Conservation (phyloP, 2,888 invertebrate species). For the Ormyrus labotus region DNA sequence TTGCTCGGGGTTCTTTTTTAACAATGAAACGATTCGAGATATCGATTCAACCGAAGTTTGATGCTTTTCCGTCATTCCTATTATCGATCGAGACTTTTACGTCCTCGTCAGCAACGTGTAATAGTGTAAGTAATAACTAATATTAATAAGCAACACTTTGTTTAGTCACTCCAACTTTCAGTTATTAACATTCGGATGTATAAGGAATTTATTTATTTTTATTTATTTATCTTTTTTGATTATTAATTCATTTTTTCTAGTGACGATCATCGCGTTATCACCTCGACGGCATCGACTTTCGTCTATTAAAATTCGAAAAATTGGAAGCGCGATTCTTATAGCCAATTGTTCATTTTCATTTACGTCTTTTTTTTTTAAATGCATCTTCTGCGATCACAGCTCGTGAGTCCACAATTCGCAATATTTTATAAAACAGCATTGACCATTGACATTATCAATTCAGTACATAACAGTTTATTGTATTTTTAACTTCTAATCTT, state of each 20-base stretch:
- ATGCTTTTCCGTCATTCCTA: constrained; percentile 19
- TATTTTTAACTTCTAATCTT: constrained; percentile 42
- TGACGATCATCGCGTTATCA: neutral
- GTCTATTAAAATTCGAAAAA: constrained; percentile 46
- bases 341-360: constrained; percentile 45
- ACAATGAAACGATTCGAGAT: constrained; percentile 5
- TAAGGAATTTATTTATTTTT: constrained; percentile 26
- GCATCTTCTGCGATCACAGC: constrained; percentile 54
- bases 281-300: constrained; percentile 36
- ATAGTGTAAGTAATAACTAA: constrained; percentile 34
- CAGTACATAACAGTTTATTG: constrained; percentile 50
- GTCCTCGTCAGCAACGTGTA: constrained; percentile 12
- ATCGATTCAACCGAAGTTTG: constrained; percentile 3
- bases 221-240: constrained; percentile 36
- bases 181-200: constrained; percentile 34
- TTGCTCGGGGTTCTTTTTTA: neutral
- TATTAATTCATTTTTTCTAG: constrained; percentile 24
- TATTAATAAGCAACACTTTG: constrained; percentile 53
- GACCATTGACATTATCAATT: constrained; percentile 49
- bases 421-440: constrained; percentile 41
- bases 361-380: constrained; percentile 36
- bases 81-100: neutral
- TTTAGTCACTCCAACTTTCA: constrained; percentile 48
- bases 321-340: constrained; percentile 54
- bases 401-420: constrained; percentile 43